Conservation (phyloP, 2,797 vertebrate species). For the Austrolebias charrua region DNA sequence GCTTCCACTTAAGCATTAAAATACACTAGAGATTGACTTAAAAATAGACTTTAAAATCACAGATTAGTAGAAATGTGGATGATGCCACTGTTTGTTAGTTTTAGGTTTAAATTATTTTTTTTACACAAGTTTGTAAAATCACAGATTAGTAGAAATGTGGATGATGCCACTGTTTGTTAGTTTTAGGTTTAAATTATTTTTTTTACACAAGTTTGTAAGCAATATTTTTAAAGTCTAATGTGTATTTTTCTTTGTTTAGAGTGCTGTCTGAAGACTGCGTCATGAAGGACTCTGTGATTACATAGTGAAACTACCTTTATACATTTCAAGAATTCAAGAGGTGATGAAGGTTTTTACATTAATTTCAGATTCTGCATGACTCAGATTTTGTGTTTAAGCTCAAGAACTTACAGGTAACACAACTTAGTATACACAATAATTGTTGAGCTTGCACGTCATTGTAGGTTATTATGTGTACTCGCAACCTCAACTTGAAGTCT, state of each 20-base stretch:
- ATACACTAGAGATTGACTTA: no score
- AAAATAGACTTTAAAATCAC: no score
- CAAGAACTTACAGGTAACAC: not conserved
- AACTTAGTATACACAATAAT: not conserved
- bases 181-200: no score
- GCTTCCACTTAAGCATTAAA: no score
- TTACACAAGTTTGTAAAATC: no score
- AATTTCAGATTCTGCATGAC: constrained; percentile 15
- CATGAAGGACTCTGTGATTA: constrained; percentile 73
- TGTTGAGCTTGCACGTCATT: constrained; percentile 7
- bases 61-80: no score
- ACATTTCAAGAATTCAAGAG: constrained; percentile 66
- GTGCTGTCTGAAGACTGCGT: constrained; percentile 64
- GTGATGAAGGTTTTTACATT: constrained; percentile 44
- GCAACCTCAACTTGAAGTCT: not conserved
- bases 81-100: not conserved
- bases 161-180: not conserved
- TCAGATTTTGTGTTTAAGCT: constrained; percentile 8
- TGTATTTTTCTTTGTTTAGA: constrained; percentile 31
- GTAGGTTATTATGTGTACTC: constrained; percentile 2
- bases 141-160: no score
- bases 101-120: no score
- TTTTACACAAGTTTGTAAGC: not conserved
- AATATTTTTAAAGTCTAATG: constrained; percentile 26
- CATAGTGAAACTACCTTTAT: constrained; percentile 55